A percentile compares a stretch with the other conserved stretches of the same genome.
Conservation (phyloP, 2,797 vertebrate species). For the Astyanax mexicanus region DNA sequence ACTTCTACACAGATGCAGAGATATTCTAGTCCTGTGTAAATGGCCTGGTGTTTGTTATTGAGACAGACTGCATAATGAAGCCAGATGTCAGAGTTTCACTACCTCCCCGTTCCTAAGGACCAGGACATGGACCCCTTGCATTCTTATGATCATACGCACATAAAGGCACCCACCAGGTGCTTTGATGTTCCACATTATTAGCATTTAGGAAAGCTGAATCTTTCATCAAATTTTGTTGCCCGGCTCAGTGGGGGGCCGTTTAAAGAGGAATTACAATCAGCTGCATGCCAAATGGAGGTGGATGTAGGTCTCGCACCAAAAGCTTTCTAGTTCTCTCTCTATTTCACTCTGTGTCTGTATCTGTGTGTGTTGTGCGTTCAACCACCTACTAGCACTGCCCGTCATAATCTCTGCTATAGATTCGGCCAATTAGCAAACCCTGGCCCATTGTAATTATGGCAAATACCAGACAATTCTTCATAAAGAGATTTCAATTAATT, state of each 20-base stretch:
- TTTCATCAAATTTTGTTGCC: constrained; percentile 71
- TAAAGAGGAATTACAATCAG: constrained; percentile 69
- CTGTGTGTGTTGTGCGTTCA: constrained; percentile 10
- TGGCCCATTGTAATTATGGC: constrained; percentile 65
- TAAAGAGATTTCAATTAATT: constrained; percentile 76
- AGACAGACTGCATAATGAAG: constrained; percentile 46
- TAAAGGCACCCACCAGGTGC: constrained; percentile 65
- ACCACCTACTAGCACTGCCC: neutral
- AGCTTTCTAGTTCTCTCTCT: neutral
- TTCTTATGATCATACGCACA: constrained; percentile 69
- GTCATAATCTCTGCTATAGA: constrained; percentile 58
- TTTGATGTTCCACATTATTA: constrained; percentile 78
- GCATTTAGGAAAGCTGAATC: constrained; percentile 73
- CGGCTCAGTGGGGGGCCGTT: constrained; percentile 62
- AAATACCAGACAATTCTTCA: constrained; percentile 65
- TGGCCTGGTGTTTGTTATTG: constrained; percentile 15
- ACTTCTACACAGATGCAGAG: neutral
- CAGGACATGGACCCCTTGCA: constrained; percentile 25
- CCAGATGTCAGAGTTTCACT: constrained; percentile 47
- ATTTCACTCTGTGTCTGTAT: constrained; percentile 1
- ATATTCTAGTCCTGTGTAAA: neutral
- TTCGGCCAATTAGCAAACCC: constrained; percentile 63
- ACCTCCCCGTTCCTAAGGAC: constrained; percentile 46
- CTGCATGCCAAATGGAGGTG: constrained; percentile 33
- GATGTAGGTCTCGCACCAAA: constrained; percentile 17